Percentiles rank a stretch among this genome's conserved stretches.
phyloP scores from a whole-genome alignment of 1,140 invertebrate genomes.

The Leptinotarsa defecta region DNA sequence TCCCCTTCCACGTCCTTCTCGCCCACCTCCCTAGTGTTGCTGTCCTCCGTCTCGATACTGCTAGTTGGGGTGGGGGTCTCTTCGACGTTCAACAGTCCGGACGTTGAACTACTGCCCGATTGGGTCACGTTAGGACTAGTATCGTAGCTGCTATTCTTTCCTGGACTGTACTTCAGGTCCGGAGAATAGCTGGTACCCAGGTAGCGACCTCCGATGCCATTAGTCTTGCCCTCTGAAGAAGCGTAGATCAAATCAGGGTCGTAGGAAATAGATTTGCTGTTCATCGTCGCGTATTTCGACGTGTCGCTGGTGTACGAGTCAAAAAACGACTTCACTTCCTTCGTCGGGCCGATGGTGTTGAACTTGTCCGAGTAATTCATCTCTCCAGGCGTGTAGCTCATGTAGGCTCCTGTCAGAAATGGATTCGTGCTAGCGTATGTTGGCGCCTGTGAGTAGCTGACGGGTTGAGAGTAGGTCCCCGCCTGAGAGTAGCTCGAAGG shows the following conservation, averaged over 20 bases:
- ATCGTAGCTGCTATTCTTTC: slow-evolving; percentile 40
- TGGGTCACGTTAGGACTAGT: slow-evolving; percentile 39
- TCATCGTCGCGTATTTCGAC: slow-evolving; percentile 45
- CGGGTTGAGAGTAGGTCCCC: slow-evolving; percentile 7
- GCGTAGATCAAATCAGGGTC: slow-evolving; percentile 37
- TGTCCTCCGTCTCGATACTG: slow-evolving; percentile 66
- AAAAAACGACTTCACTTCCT: slow-evolving; percentile 52
- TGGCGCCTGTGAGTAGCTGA: slow-evolving; percentile 50
- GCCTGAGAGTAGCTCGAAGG: slow-evolving; percentile 51
- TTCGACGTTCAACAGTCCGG: slow-evolving; percentile 48
- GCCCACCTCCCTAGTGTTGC: slow-evolving; percentile 60
- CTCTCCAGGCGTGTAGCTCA: slow-evolving; percentile 58
- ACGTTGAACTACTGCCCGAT: slow-evolving; percentile 33
- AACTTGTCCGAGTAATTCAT: slow-evolving; percentile 47
- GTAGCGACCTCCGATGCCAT: slow-evolving; percentile 47
- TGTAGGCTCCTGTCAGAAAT: slow-evolving; percentile 59
- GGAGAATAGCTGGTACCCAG: slow-evolving; percentile 41
- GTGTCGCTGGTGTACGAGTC: slow-evolving; percentile 44
- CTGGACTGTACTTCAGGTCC: slow-evolving; percentile 48
- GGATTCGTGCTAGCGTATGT: slow-evolving; percentile 64
- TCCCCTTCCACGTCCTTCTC: slow-evolving; percentile 64
- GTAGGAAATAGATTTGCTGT: slow-evolving; percentile 44
- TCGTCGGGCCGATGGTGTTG: slow-evolving; percentile 48
- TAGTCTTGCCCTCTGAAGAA: slow-evolving; percentile 39
- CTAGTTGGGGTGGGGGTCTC: slow-evolving; percentile 65